Base-by-base conservation (phyloP, 1,140 invertebrate genomes). In the Brachionus rotundiformis region DNA sequence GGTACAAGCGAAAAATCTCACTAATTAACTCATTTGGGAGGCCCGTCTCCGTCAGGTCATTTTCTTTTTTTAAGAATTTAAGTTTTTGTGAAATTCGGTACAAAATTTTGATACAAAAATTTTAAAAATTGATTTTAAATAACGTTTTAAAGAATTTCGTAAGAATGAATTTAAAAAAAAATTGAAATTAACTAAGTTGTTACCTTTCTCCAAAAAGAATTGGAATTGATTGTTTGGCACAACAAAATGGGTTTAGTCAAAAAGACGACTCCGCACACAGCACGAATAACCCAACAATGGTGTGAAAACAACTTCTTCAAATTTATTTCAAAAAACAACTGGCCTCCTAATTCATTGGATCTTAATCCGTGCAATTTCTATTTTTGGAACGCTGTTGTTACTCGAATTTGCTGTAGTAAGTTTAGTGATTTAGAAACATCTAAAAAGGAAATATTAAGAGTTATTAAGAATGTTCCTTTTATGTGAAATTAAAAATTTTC, bases 281-380 rank as follows among this genome's bases (percentile, higher is more conserved):
- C 23, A 29, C 23, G 29, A 63, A 29, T 63, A 63, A 29, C 7
- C 23, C 59, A 63, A 63, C 23, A 63, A 29, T 63, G 59, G 59
- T 63, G 59, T 63, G 59, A 29, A 63, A 63, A 29, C 29, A 63
- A 63, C 29, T 63, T 63, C 6, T 29, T 29, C 29, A 29, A 27
- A 27, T 63, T 63, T 13, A 6, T 63, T 63, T 31, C 59, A 27
- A 63, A 63, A 63, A 31, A 63, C 29, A 27, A 31, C 23, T 63
- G 59, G 59, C 59, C n/a, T 29, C 59, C 59, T 63, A 63, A 63
- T 63, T 63, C 59, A 8, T 23, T 23, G 29, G 59, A 63, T 29
- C 29, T 63, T 29, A 63, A 63, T 31, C 59, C 59, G 23, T 59
- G 16, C 49, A 16, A 59, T 59, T 59, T 23, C 25, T 59, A 19